Evolutionary conservation across 2,113 vertebrate species (phyloP), one percentile per base, ranked within the genome.

Genomic region (Egretta garzetta): DNA sequence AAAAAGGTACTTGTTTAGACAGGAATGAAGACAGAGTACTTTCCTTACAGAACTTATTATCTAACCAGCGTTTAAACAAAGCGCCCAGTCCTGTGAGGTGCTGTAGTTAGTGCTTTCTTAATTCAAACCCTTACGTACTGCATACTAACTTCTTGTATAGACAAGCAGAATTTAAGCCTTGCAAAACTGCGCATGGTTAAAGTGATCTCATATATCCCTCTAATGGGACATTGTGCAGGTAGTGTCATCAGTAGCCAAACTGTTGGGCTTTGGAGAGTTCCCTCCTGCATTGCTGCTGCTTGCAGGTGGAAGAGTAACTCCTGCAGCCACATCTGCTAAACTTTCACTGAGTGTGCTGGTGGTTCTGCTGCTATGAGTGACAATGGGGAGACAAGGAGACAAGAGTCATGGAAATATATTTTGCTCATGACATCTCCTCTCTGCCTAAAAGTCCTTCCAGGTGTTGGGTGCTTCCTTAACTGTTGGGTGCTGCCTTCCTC

Each of bases 81-180:
- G 67, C 82, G 11, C 24, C 32, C 6, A 33, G 39, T 85, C 28
- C 70, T 72, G 27, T 35, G 83, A 76, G 43, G 23, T 71, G 56
- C 60, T 93, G 43, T 55, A 77, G 37, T 87, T 95, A 71, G 28
- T 28, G 24, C 27, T 71, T 35, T 82, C 33, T 84, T 91, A 95
- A 91, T 93, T 90, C 84, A 24, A 43, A 90, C 39, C 60, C 21
- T 12, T 52, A 26, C 55, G 74, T 74, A 55, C 64, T 71, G 52
- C n/a, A 27, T 81, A 16, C 24, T n/a, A 49, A 37, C 56, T 93
- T 95, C 94, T 83, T 94, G 80, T 90, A 63, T 4, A 85, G 89
- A 93, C 80, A 93, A 82, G 84, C 47, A 96, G 43, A 91, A 91
- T 47, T 75, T 72, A 77, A 94, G 39, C 28, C 47, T 82, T 95